Evolutionary conservation across 2,888 invertebrate species (phyloP), one percentile per base, ranked within the genome.

Genomic region (Plagodis pulveraria): DNA sequence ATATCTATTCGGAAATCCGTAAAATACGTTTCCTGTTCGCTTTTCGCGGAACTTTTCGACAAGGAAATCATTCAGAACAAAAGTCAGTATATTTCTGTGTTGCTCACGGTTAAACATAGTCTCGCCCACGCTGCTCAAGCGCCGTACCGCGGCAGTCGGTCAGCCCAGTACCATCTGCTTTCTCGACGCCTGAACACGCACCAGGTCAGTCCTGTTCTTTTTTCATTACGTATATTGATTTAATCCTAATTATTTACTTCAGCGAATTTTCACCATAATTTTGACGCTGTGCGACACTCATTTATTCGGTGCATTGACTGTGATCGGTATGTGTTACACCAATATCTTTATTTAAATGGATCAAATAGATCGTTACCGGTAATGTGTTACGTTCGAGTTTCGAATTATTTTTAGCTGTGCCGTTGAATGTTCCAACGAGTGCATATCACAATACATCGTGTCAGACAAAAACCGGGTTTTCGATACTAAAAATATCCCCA

Each of bases 81-180:
- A 89, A 90, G 90, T 89, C 86, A 85, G 82, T 89, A 87, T 91
- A 91, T 88, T 91, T 89, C 81, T 79, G 91, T 88, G 85, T 86
- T 80, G 90, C 90, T 91, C 91, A 88, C 85, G 83, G 82, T 89
- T 91, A 91, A 87, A 90, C 91, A 89, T 91, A 91, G 91, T 81
- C 78, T 80, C 91, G 75, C 91, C 91, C 86, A 90, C 89, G 78
- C 83, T 71, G 77, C 81, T 74, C 81, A 62, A 71, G 73, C 83
- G 79, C 73, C 78, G 77, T 71, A 65, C 66, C 73, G 78, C 75
- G 74, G 77, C 67, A 73, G 76, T 67, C 66, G 73, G 65, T 66
- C 71, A 66, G 80, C 78, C 84, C 91, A 91, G 90, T 91, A 78
- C 86, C 79, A 84, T 84, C 84, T 81, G 81, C 82, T 83, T 81